Evolutionary conservation across 2,113 vertebrate genomes (phyloP), one percentile per base, ranked within the genome.

Genomic region (Marmota monax): DNA sequence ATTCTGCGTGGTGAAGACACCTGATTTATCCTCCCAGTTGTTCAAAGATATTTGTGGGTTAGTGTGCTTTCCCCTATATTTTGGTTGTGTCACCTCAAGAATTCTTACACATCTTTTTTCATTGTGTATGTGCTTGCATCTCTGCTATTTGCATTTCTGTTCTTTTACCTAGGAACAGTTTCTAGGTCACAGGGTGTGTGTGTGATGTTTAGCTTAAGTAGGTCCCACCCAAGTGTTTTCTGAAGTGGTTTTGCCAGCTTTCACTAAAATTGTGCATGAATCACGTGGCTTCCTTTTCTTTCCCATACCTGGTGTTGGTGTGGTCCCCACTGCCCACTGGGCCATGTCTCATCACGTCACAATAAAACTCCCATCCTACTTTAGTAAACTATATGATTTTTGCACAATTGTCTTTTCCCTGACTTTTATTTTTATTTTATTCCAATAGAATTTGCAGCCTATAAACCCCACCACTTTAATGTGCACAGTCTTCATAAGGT

Each of bases 211-310:
- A 67, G 18, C 51, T 11, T 45, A 45, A 9, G 18, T 39, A 78
- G 42, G 7, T 39, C 11, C 22, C n/a, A 16, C 34, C 32, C 32
- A 23, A 1, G 7, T 18, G 23, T 80, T 63, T 4, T 45, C 58
- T 63, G 39, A 67, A n/a, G 45, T 63, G 17, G 22, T 8, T 37
- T 13, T 48, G 18, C 12, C 32, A 6, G 1, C 29, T 56, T 69
- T 82, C n/a, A 29, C 16, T 25, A 18, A 51, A 34, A 32, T 32
- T 0, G 34, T 17, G 6, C 0, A 1, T 27, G 51, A 4, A 18
- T 63, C 61, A 63, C 10, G 9, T 9, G 61, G 23, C 61, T 22
- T 2, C 23, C 23, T 18, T 63, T 63, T 63, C 61, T 63, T 63
- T 63, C 61, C 22, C 22, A 27, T 27, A 27, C 23, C 5, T 63